A percentile compares a stretch with the other conserved stretches of the same genome.
Conservation (phyloP, 2,113 vertebrate genomes). For the Vulpes ferrilata region DNA sequence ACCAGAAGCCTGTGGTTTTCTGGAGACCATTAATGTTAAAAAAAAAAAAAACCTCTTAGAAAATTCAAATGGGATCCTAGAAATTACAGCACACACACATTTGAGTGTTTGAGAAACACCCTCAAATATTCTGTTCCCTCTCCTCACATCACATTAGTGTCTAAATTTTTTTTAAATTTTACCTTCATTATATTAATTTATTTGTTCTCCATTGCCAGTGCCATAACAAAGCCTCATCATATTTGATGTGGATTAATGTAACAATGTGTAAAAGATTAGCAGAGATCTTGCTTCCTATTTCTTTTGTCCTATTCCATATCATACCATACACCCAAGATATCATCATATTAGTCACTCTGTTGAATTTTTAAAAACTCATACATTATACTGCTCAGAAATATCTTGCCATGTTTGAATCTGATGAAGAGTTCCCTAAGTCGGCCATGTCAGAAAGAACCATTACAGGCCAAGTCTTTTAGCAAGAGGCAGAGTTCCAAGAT, state of each 20-base stretch:
- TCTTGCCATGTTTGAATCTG: slow-evolving; percentile 3
- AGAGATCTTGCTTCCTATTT: not conserved
- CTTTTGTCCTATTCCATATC: not conserved
- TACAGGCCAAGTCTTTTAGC: not conserved
- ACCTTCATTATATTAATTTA: not conserved
- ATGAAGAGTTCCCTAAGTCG: not conserved
- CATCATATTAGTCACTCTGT: not conserved
- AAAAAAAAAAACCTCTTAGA: not conserved
- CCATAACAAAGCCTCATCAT: not conserved
- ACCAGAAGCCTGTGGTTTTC: not conserved
- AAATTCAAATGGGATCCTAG: not conserved
- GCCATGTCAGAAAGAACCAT: not conserved
- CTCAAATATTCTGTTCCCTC: not conserved
- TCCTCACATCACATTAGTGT: slow-evolving; percentile 6
- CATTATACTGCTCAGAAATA: not conserved
- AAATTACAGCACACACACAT: not conserved
- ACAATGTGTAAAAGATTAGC: not conserved
- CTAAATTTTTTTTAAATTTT: not conserved
- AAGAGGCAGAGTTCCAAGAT: not conserved
- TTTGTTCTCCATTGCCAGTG: not conserved
- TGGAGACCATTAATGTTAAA: not conserved
- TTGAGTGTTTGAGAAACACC: not conserved
- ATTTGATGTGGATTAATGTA: not conserved
- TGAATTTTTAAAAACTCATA: not conserved
- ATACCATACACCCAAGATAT: not conserved